Conservation (phyloP, 2,888 invertebrate species). For the Pristionchus fissidentatus region DNA sequence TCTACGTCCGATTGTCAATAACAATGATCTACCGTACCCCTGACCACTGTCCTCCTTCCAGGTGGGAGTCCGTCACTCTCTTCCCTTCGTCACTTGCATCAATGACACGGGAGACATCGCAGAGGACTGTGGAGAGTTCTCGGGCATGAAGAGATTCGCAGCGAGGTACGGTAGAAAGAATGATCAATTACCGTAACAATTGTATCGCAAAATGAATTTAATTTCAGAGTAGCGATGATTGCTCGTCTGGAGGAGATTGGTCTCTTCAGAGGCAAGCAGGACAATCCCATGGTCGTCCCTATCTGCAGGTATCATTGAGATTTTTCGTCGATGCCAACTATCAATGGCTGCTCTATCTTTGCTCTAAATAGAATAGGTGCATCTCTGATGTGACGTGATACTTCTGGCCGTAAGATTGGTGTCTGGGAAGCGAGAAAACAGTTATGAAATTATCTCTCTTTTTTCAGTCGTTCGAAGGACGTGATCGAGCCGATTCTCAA, state of each 20-base stretch:
- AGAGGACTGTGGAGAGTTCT: constrained; percentile 68
- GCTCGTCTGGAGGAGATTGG: constrained; percentile 84
- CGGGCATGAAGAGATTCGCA: constrained; percentile 65
- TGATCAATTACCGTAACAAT: not conserved
- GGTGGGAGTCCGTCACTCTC: constrained; percentile 86
- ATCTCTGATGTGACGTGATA: not conserved
- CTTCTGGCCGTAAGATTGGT: not conserved
- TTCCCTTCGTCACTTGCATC: constrained; percentile 90
- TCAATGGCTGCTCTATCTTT: not conserved
- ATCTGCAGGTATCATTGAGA: constrained; percentile 79
- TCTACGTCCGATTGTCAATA: not conserved
- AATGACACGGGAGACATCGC: constrained; percentile 90
- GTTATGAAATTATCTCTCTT: not conserved
- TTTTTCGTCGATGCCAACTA: not conserved
- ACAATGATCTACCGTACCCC: not conserved
- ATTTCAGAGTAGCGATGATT: constrained; percentile 80
- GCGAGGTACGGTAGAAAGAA: constrained; percentile 50
- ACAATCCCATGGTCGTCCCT: constrained; percentile 96
- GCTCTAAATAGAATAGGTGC: constrained; percentile 13
- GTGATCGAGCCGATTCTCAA: constrained; percentile 95
- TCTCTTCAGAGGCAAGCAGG: constrained; percentile 86
- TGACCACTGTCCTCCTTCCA: too few relatives aligned
- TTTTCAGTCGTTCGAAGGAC: constrained; percentile 91
- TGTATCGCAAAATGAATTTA: not conserved
- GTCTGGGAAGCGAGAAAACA: not conserved